Base-by-base conservation (phyloP, 2,797 vertebrate species). In the Lithobates pipiens region DNA sequence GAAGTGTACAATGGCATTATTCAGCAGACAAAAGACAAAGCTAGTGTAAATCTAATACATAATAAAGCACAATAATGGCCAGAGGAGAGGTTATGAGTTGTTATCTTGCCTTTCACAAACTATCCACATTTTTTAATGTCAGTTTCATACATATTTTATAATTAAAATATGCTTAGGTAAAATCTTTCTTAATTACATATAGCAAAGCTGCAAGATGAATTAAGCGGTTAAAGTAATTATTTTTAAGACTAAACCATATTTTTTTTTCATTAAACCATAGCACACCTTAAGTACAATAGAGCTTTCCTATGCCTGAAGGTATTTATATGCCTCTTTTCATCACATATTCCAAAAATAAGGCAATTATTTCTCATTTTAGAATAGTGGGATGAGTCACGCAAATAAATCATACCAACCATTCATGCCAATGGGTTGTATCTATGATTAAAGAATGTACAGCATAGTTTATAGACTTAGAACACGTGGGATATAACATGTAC, bases 61-160 rank as follows among this genome's bases (percentile, higher is more conserved):
- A 50, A 75, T 76, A 76, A 68, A 79, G 77, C 70, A 80, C 57
- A 85, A 80, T 85, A 85, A 74, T 85, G 73, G 83, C 83, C 76
- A 54, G 78, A 85, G 83, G 84, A 85, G 27, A 80, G 61, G 32
- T 39, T 68, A 29, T 74, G 71, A 72, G 36, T 80, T 85, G 69
- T 85, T 44, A 74, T 80, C 39, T 75, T 27, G 61, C 70, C 61
- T 71, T 80, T 80, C 71, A 75, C 27, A 36, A 77, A 85, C 84
- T 80, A 75, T 68, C 61, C 29, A 65, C 32, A 61, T 75, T 61
- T 39, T 80, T 46, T 75, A 78, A 85, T 50, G 34, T 85, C 46
- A 79, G 67, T 73, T 73, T 85, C 50, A 85, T 85, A 73, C 36
- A 85, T 85, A 79, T 85, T 79, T 85, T 85, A 85, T 72, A 18